phyloP scores from a whole-genome alignment of 2,888 invertebrate genomes.

The Caenorhabditis parvicauda region DNA sequence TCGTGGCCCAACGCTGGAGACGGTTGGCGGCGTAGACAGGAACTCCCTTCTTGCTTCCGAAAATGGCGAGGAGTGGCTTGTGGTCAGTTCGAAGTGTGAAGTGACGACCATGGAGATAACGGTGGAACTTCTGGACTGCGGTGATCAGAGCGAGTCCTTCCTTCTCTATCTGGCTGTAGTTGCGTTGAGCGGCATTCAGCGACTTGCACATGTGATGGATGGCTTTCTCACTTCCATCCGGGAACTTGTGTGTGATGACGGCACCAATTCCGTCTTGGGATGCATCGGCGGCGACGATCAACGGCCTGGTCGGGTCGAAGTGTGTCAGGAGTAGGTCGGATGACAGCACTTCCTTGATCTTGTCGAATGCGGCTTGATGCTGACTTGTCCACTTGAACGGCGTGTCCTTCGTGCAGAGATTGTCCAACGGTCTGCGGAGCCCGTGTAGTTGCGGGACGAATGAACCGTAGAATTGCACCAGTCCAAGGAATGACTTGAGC shows the following conservation, averaged over 20 bases:
- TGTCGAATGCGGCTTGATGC: slow-evolving; percentile 13
- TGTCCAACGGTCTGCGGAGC: no score
- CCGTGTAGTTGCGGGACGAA: slow-evolving; percentile 12
- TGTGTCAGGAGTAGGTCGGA: slow-evolving; percentile 45
- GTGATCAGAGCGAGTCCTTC: slow-evolving; percentile 50
- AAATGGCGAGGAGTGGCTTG: slow-evolving; percentile 59
- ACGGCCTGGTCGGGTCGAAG: slow-evolving; percentile 52
- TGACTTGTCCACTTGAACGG: slow-evolving; percentile 17
- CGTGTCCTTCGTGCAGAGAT: no score
- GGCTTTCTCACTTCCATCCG: slow-evolving; percentile 48
- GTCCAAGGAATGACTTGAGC: slow-evolving; percentile 16
- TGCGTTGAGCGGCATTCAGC: slow-evolving; percentile 28
- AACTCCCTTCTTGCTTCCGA: slow-evolving; percentile 37
- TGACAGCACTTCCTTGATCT: background rate
- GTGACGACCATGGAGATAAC: slow-evolving; percentile 63
- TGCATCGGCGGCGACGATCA: slow-evolving; percentile 63
- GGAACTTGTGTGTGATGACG: slow-evolving; percentile 34
- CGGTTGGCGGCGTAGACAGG: slow-evolving; percentile 53
- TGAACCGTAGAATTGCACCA: no score
- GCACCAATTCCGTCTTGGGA: slow-evolving; percentile 60
- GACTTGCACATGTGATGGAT: slow-evolving; percentile 25
- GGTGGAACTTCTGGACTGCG: slow-evolving; percentile 63
- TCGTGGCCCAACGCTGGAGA: slow-evolving; percentile 51
- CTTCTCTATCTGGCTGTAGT: slow-evolving; percentile 52
- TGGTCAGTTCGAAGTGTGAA: slow-evolving; percentile 61